A percentile compares a stretch with the other conserved stretches of the same genome.
Evolutionary conservation across 1,140 invertebrate species (phyloP).

Genomic region (Pomacea maculata): DNA sequence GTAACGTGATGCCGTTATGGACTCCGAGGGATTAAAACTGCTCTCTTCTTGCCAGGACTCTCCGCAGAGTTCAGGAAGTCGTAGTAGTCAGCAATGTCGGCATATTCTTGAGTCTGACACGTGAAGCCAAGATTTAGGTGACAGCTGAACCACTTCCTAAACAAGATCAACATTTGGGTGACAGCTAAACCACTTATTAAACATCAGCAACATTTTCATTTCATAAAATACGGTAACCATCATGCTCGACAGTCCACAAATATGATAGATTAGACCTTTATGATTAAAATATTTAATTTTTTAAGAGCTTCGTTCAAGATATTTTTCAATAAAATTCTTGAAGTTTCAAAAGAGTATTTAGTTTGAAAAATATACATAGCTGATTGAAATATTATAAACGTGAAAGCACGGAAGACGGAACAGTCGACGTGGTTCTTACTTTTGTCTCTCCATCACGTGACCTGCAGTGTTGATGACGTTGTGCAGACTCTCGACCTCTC

Average conservation of each 20-base stretch:
- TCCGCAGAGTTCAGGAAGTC: slow-evolving; percentile 43
- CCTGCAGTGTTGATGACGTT: not conserved
- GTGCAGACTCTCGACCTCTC: not conserved
- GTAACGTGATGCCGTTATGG: too few relatives aligned
- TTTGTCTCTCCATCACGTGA: slow-evolving; percentile 3
- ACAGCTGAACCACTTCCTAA: slow-evolving; percentile 44
- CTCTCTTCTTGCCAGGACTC: slow-evolving; percentile 41
- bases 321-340: not conserved
- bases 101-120: slow-evolving; percentile 49
- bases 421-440: not conserved
- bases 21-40: not conserved
- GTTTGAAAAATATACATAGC: too few relatives aligned
- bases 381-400: too few relatives aligned
- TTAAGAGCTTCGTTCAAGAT: not conserved
- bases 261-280: not conserved
- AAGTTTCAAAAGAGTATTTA: too few relatives aligned
- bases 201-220: not conserved
- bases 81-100: slow-evolving; percentile 45
- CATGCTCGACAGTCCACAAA: not conserved
- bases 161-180: not conserved
- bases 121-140: slow-evolving; percentile 49
- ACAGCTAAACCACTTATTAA: not conserved
- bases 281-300: not conserved
- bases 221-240: not conserved
- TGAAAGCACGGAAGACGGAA: too few relatives aligned